Conservation (phyloP, 2,797 vertebrate species). For the Varecia variegata region DNA sequence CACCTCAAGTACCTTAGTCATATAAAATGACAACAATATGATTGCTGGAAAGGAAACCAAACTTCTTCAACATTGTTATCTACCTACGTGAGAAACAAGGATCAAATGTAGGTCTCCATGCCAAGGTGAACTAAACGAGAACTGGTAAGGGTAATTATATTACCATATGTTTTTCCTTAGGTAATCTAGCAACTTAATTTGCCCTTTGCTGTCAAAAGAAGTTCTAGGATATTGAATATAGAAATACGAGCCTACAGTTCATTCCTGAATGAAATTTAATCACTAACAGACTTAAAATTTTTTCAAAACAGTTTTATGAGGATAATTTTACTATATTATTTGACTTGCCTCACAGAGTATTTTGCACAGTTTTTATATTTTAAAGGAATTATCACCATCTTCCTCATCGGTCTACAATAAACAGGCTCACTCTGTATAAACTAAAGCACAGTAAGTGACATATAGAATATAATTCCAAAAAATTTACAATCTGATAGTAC, state of each 20-base stretch:
- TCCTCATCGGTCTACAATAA: neutral
- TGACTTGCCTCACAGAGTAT: neutral
- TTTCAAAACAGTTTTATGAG: neutral
- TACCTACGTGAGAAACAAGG: neutral
- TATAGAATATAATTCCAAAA: neutral
- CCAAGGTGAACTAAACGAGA: neutral
- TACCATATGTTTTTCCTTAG: neutral
- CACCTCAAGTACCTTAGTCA: neutral
- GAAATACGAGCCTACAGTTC: neutral
- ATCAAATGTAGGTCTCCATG: neutral
- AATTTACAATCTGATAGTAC: neutral
- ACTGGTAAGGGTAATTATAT: neutral
- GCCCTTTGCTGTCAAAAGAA: neutral
- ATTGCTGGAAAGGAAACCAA: conserved; percentile 38
- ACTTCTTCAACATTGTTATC: conserved; percentile 16
- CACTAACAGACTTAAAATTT: neutral
- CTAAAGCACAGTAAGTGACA: neutral
- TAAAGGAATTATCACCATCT: neutral
- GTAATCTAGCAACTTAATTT: neutral
- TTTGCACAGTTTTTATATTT: neutral
- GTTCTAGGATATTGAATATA: neutral
- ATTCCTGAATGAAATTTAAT: conserved; percentile 22
- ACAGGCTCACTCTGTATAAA: neutral
- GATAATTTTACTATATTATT: neutral
- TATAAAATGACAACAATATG: neutral